A percentile compares a stretch with the other conserved stretches of the same genome.
These are phyloP conservation scores for Hippocampus zosterae DNA, from an alignment of 2,113 vertebrate genomes.

Conservation along the genomic window DNA sequence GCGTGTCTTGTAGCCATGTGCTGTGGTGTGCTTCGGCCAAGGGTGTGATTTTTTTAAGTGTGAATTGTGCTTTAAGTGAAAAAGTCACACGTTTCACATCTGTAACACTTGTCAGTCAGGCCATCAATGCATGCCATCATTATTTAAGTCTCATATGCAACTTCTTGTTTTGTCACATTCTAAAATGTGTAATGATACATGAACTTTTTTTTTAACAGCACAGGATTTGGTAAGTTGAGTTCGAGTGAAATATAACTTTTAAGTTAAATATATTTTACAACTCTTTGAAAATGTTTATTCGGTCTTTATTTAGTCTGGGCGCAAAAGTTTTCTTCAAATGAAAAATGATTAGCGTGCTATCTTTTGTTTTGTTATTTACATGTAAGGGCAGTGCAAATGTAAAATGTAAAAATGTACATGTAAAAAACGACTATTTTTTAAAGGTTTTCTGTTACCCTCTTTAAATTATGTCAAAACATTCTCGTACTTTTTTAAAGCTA, in stretches of 20 bases:
- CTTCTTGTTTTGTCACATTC: neutral
- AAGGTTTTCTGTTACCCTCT: too few species aligned
- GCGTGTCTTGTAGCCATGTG: constrained; percentile 4
- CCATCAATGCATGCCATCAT: neutral
- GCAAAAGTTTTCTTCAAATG: too few species aligned
- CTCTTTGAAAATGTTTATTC: too few species aligned
- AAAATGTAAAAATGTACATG: too few species aligned
- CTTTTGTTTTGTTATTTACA: too few species aligned
- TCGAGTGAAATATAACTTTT: neutral
- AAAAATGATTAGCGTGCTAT: too few species aligned
- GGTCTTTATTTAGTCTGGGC: too few species aligned
- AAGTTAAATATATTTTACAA: neutral
- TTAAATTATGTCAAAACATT: too few species aligned
- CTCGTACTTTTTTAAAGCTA: too few species aligned
- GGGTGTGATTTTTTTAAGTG: constrained; percentile 45
- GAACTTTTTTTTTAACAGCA: neutral
- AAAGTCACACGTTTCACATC: constrained; percentile 35
- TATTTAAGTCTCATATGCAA: neutral
- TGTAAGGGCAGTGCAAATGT: too few species aligned
- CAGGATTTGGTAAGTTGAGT: neutral
- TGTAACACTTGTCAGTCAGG: constrained; percentile 45
- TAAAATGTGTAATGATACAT: neutral
- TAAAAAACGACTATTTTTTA: too few species aligned
- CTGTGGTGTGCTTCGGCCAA: constrained; percentile 15
- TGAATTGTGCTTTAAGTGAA: constrained; percentile 45